phyloP scores from a whole-genome alignment of 2,113 vertebrate genomes.

The Crotalus tigris region DNA sequence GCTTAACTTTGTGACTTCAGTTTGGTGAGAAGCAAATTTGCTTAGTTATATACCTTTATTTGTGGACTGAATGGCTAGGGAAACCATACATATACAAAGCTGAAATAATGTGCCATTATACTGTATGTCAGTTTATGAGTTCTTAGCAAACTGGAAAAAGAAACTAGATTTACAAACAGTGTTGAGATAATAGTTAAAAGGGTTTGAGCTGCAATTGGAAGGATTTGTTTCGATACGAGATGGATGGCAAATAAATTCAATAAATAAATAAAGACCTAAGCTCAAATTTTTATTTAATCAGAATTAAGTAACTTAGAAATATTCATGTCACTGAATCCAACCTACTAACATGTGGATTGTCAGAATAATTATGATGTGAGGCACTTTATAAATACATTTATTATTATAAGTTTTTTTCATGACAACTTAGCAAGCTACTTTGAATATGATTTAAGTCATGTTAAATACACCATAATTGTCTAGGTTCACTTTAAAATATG shows the following conservation, averaged over 20 bases:
- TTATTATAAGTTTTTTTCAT: neutral
- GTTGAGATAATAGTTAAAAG: neutral
- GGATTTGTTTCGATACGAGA: neutral
- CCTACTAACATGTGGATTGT: neutral
- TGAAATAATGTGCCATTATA: constrained; percentile 3
- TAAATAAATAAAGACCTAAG: neutral
- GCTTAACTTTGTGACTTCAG: constrained; percentile 66
- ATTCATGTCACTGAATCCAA: neutral
- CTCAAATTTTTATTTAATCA: neutral
- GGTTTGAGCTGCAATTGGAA: neutral
- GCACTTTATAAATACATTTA: neutral
- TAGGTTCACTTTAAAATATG: neutral
- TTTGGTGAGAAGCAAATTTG: constrained; percentile 64
- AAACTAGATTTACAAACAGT: neutral
- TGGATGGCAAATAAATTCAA: neutral
- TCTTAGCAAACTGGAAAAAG: constrained; percentile 17
- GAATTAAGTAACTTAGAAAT: neutral
- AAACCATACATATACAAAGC: constrained; percentile 37
- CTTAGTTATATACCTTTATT: constrained; percentile 64
- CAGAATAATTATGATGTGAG: neutral
- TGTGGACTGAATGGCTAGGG: constrained; percentile 50
- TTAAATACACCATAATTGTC: neutral
- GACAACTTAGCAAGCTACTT: neutral
- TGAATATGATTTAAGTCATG: neutral
- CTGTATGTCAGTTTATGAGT: neutral